Conservation (phyloP, 2,888 invertebrate species). For the Helicoverpa assulta region DNA sequence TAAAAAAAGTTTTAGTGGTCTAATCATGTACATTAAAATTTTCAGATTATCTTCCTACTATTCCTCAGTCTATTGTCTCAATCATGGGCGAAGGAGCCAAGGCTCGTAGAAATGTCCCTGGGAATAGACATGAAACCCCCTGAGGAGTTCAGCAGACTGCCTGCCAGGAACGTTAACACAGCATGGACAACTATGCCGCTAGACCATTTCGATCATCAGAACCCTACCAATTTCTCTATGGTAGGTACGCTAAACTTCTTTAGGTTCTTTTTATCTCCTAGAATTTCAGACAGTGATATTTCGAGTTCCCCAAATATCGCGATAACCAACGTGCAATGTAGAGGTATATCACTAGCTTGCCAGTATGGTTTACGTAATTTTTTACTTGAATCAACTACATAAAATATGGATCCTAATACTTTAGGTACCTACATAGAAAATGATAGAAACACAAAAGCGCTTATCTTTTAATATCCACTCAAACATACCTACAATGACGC, state of each 20-base stretch:
- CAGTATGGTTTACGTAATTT: no score
- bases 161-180: constrained; percentile 70
- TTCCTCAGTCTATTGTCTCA: constrained; percentile 60
- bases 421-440: no score
- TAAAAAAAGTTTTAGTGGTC: not conserved
- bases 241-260: constrained; percentile 68
- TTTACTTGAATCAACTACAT: no score
- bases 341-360: no score
- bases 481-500: no score
- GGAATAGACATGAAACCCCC: constrained; percentile 85
- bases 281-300: not conserved
- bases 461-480: no score
- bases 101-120: constrained; percentile 73
- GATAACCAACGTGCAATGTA: no score
- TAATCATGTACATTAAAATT: constrained; percentile 14
- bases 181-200: constrained; percentile 88
- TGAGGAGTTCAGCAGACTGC: constrained; percentile 59
- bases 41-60: constrained; percentile 69
- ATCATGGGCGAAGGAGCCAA: constrained; percentile 65
- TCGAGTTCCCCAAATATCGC: no score
- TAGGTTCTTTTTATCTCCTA: no score
- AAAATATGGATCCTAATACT: no score
- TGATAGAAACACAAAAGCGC: no score
- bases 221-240: constrained; percentile 89
- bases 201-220: constrained; percentile 90